Base-by-base conservation (phyloP, 2,888 invertebrate genomes). In the Eilema depressum region DNA sequence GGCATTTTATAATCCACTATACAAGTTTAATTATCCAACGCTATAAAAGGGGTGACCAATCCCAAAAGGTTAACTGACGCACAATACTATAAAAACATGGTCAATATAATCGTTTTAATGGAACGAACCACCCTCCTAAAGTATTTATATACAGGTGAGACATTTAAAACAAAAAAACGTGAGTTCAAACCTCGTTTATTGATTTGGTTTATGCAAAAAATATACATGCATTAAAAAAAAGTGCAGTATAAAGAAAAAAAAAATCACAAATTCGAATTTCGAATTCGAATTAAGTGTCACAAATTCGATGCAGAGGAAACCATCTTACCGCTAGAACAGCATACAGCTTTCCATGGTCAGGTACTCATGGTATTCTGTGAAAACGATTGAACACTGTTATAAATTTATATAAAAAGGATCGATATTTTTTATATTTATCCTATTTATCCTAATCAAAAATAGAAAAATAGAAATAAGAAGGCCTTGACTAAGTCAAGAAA, bases 171-270 rank as follows among this genome's bases (percentile, higher is more conserved):
- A 91, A 92, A 53, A 92, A 86, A 88, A 86, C 86, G 88, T 88
- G 41, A 41, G 89, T 86, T 85, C 17, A 74, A 89, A 91, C 91
- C 89, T 81, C 86, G 82, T 93, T 93, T 93, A 93, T 92, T 91
- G 75, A 87, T 85, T 72, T 78, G 77, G 77, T 85, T 85, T 88
- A 86, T 88, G 88, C 87, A 91, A 84, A 85, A 84, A 81, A 85
- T 87, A 85, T 83, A 87, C 41, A 69, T 69, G 56, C 47, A 57
- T 62, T 53, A 23, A 67, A 63, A 68, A 26, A 59, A 7, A 37
- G 64, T 60, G 68, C 66, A 81, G 88, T 80, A 78, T 67, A 78
- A 79, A 75, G 23, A 81, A 83, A 75, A 75, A 71, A 75, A n/a
- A n/a, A n/a, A n/a, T n/a, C n/a, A n/a, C n/a, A n/a, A n/a, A n/a